These are phyloP conservation scores for Galerucella nymphaeae DNA, from an alignment of 2,888 invertebrate genomes.

Conservation along the genomic window DNA sequence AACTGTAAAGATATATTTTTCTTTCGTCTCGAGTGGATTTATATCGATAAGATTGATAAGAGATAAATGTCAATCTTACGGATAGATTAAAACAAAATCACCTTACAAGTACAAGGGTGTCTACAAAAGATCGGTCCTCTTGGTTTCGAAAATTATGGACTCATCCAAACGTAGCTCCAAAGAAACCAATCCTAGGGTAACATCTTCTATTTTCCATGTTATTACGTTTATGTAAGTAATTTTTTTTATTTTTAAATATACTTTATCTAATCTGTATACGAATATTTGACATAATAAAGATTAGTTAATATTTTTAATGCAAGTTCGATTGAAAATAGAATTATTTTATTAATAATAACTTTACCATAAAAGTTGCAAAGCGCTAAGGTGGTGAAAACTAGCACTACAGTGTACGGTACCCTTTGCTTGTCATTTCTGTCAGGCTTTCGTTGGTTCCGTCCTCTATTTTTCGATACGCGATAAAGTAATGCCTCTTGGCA, in stretches of 20 bases:
- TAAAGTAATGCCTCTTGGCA: no score
- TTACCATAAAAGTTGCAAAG: no score
- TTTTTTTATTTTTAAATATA: background rate
- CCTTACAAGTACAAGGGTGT: background rate
- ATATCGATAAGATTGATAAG: constrained; percentile 11
- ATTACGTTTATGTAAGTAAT: constrained; percentile 10
- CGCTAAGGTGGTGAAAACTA: no score
- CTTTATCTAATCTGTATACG: background rate
- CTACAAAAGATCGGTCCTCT: background rate
- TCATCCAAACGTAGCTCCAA: constrained; percentile 2
- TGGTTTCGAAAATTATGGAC: background rate
- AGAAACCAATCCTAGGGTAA: constrained; percentile 2
- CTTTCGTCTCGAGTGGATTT: constrained; percentile 6
- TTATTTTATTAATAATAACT: no score
- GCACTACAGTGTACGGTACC: no score
- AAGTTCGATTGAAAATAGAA: no score
- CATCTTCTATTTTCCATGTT: constrained; percentile 1
- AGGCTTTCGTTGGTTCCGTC: no score
- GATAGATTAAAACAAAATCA: background rate
- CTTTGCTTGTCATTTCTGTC: no score
- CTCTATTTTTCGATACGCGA: no score
- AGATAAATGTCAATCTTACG: background rate
- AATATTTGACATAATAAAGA: background rate
- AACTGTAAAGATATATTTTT: background rate
- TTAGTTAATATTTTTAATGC: background rate